Evolutionary conservation across 1,140 invertebrate species (phyloP), one percentile per base, ranked within the genome.

Genomic region (Calycopis cecrops): DNA sequence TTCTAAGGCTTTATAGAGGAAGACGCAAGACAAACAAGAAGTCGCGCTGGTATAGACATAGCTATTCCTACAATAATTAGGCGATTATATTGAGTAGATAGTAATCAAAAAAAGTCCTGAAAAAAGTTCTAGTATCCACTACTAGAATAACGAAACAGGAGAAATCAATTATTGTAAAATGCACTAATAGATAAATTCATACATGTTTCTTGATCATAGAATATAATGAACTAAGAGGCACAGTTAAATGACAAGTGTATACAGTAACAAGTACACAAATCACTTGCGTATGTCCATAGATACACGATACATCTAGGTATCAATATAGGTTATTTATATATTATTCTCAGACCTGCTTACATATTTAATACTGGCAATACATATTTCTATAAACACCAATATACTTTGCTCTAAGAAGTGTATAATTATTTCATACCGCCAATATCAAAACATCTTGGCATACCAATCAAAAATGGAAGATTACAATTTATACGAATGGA

Each of bases 261-360:
- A 72, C 76, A 81, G 81, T 71, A 68, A 74, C 81, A 85, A 82
- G 73, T 81, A 77, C 72, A 75, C 57, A 66, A 62, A 52, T 55
- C 52, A 59, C 61, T 60, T 61, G 67, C 57, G 49, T 55, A 59
- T 56, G 58, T 50, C 52, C 51, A 47, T 51, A 37, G 50, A 60
- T 58, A 60, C 49, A 71, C 33, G 52, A 61, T 64, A 60, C 62
- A 55, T 64, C 70, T 81, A 83, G 71, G 73, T 79, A 83, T 81
- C 78, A 77, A 79, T 75, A 60, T 63, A 75, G 70, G 68, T 71
- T 70, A 17, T 37, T 53, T 42, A 33, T 28, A 34, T 33, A 34
- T 44, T n/a, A 33, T 9, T 9, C 16, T 16, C 40, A 16, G 11
- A 51, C 4, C 1, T 0, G 16, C 35, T 12, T 10, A 35, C 18